phyloP scores from a whole-genome alignment of 2,113 vertebrate genomes.

The Notiomystis cincta region DNA sequence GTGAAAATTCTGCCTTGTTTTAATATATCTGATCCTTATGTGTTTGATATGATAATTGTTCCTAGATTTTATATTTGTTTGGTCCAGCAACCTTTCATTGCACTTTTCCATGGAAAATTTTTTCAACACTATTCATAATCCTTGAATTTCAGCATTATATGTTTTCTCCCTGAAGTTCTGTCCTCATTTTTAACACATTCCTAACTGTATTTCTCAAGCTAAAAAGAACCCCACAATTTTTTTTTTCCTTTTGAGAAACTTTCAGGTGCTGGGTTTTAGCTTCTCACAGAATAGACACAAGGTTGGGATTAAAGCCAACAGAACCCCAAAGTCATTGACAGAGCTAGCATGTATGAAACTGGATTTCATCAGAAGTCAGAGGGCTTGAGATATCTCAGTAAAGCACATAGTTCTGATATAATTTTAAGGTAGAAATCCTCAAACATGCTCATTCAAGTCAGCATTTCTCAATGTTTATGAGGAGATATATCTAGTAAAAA shows the following conservation, averaged over 20 bases:
- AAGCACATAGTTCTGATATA: background rate
- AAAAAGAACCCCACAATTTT: accelerated
- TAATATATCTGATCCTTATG: background rate
- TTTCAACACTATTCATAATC: background rate
- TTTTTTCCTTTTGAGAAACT: background rate
- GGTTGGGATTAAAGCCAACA: background rate
- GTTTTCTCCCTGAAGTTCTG: background rate
- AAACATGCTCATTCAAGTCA: background rate
- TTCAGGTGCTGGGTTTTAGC: background rate
- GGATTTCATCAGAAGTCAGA: background rate
- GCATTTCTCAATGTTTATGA: background rate
- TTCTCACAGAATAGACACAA: background rate
- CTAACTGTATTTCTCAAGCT: background rate
- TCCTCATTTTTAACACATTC: background rate
- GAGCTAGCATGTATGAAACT: background rate
- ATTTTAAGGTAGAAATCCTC: background rate
- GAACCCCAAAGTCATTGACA: background rate
- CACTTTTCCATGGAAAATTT: background rate
- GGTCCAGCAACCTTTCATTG: background rate
- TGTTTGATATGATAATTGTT: background rate
- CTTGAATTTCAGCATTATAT: background rate
- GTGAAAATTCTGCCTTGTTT: background rate
- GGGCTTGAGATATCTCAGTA: background rate
- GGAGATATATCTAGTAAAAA: background rate
- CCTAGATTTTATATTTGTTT: background rate